Evolutionary conservation across 2,797 vertebrate genomes (phyloP).

Genomic region (Sebastes goodei): DNA sequence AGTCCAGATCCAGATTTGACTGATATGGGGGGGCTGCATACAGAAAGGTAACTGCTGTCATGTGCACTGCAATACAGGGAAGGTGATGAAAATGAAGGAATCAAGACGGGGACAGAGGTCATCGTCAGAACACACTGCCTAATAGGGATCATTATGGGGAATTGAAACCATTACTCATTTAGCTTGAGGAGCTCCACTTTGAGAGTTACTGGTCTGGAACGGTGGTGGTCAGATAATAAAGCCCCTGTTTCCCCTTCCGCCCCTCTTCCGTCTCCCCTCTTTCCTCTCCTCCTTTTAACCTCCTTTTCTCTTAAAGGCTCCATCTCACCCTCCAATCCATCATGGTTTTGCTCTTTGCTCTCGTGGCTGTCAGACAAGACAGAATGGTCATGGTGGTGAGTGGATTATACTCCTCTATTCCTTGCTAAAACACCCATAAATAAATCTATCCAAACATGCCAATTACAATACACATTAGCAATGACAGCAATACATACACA

Average conservation of each 20-base stretch:
- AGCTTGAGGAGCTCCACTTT: slow-evolving; percentile 44
- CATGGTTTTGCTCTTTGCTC: slow-evolving; percentile 35
- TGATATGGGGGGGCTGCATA: background rate
- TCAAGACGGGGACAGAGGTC: background rate
- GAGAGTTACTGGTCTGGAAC: slow-evolving; percentile 45
- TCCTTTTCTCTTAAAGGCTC: slow-evolving; percentile 19
- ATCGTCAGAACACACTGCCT: background rate
- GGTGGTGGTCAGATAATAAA: slow-evolving; percentile 49
- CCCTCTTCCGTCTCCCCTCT: background rate
- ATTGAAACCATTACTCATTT: slow-evolving; percentile 36
- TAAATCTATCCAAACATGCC: background rate
- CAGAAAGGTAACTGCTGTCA: background rate
- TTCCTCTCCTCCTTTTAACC: slow-evolving; percentile 15
- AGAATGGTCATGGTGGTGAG: background rate
- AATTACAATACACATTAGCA: slow-evolving; percentile 7
- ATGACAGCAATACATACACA: slow-evolving; percentile 17
- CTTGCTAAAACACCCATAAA: background rate
- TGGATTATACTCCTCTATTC: background rate
- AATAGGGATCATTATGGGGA: slow-evolving; percentile 32
- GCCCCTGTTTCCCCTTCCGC: slow-evolving; percentile 26
- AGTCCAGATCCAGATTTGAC: background rate
- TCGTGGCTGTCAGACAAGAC: background rate
- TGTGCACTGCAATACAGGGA: background rate
- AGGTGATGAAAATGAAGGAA: slow-evolving; percentile 23
- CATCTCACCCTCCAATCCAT: slow-evolving; percentile 47